Base-by-base conservation (phyloP, 2,113 vertebrate species). In the Petroica traversi region DNA sequence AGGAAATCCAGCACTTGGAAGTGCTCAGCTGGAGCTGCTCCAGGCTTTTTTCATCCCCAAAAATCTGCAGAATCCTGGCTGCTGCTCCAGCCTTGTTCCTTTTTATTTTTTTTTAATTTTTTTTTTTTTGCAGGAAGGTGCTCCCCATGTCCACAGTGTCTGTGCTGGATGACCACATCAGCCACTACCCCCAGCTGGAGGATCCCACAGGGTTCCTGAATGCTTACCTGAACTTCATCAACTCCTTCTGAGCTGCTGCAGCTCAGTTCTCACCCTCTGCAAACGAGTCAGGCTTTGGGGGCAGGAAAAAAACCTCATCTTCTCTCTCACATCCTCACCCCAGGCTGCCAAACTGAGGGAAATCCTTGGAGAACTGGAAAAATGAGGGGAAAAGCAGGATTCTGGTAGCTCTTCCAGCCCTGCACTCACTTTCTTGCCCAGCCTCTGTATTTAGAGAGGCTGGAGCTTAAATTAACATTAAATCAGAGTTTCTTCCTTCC, bases 131-230 rank as follows among this genome's bases (percentile, higher is more conserved):
- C n/a, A 99, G 99, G 96, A 98, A 98, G 86, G 96, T 98, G 97
- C 98, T 99, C 81, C 98, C 97, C 67, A 97, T 78, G 85, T 99
- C 99, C 12, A 99, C 99, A 0, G 88, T 99, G 82, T 98, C 98
- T 0, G 96, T 99, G 91, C 95, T 99, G 96, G 99, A 99, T 2
- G 98, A 99, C 38, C 99, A 99, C 98, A 99, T 99, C 93, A 99
- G 99, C 94, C 99, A 99, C 97, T 99, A 99, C 34, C 99, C 98
- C 8, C 99, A 99, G 97, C 98, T 99, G 94, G 99, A 99, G 87
- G 99, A 99, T 93, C 99, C 99, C 24, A 98, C 97, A 6, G 99
- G 99, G 68, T 99, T 99, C 96, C 96, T 99, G 45, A 99, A 99
- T 3, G 98, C 99, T 0, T 99, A 99, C 61, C 98, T 99, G 71